Evolutionary conservation across 2,888 invertebrate species (phyloP).

Genomic region (Chaitophorus viminalis): DNA sequence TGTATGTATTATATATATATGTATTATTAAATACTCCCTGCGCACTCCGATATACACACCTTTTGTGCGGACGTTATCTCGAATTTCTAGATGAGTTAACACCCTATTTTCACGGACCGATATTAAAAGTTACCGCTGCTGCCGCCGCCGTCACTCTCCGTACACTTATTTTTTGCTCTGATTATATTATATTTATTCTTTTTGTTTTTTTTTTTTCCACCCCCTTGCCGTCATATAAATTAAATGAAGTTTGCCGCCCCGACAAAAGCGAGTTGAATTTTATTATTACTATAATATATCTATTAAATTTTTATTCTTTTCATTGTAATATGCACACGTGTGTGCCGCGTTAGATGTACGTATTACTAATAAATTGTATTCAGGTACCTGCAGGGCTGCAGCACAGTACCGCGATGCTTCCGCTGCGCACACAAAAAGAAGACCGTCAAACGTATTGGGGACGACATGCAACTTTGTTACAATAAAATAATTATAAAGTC

Average conservation of each 20-base stretch:
- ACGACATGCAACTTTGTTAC: neutral
- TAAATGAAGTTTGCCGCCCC: constrained; percentile 44
- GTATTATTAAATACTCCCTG: neutral
- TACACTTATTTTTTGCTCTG: constrained; percentile 25
- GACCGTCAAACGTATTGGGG: neutral
- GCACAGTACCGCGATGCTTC: neutral
- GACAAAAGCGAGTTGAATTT: constrained; percentile 40
- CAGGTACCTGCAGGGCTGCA: neutral
- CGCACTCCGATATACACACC: neutral
- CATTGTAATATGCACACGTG: neutral
- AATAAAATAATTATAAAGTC: neutral
- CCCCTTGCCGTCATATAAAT: constrained; percentile 5
- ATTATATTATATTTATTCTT: constrained; percentile 38
- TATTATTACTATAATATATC: neutral
- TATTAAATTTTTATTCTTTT: neutral
- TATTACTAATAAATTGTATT: neutral
- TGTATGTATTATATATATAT: neutral
- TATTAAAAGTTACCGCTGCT: constrained; percentile 54
- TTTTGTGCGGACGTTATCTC: constrained; percentile 60
- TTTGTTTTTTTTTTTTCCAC: constrained; percentile 15
- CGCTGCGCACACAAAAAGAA: neutral
- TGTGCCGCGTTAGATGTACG: neutral
- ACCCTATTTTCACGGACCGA: constrained; percentile 53
- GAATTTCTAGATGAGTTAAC: constrained; percentile 61
- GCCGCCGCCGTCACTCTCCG: neutral